Conservation (phyloP, 2,797 vertebrate species). For the Aldrovandia affinis region DNA sequence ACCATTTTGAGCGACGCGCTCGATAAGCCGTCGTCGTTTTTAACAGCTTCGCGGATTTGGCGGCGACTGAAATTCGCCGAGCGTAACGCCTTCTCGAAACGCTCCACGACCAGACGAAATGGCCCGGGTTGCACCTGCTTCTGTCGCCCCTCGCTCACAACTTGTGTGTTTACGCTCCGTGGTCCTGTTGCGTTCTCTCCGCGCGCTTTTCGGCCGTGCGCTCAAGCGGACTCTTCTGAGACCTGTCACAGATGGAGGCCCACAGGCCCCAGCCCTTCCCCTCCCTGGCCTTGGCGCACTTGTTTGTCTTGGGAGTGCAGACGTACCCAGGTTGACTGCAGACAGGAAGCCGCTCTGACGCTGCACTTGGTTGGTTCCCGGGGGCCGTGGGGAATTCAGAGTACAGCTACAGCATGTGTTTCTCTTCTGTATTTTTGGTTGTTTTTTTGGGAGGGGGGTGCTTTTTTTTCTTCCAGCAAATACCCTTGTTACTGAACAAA, state of each 20-base stretch:
- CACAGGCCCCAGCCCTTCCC: constrained; percentile 53
- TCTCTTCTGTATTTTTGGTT: constrained; percentile 43
- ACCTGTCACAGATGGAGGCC: constrained; percentile 49
- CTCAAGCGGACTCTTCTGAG: constrained; percentile 52
- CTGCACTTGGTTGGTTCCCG: constrained; percentile 41
- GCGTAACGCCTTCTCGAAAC: neutral
- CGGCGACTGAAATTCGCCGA: neutral
- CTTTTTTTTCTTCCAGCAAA: constrained; percentile 11
- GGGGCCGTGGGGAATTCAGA: constrained; percentile 17
- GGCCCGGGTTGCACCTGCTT: neutral
- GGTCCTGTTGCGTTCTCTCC: too few species aligned
- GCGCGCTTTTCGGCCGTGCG: constrained; percentile 6
- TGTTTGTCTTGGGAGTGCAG: constrained; percentile 69
- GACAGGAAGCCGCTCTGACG: constrained; percentile 60
- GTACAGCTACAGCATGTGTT: neutral
- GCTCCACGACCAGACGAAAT: neutral
- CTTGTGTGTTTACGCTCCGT: neutral
- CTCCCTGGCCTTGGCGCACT: constrained; percentile 70
- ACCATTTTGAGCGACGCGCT: neutral
- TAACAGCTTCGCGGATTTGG: neutral
- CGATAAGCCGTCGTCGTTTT: neutral
- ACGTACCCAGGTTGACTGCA: constrained; percentile 60
- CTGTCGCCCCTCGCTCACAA: neutral
- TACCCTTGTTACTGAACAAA: constrained; percentile 9
- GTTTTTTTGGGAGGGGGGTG: constrained; percentile 31